These are phyloP conservation scores for Enteromius fasciolatus DNA, from an alignment of 2,797 vertebrate species.

Conservation along the genomic window DNA sequence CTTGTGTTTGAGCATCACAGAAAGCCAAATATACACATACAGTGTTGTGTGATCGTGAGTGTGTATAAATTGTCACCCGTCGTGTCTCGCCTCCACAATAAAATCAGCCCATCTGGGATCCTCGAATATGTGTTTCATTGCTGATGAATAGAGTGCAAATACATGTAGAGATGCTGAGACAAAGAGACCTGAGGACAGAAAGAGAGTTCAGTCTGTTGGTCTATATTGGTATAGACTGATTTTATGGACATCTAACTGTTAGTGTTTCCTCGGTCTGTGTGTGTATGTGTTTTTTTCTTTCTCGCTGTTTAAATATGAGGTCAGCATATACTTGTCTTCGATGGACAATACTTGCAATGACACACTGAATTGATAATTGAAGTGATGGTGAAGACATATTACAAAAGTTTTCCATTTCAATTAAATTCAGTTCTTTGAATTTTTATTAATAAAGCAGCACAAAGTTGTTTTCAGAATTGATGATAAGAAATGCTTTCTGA, in stretches of 20 bases:
- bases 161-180: constrained; percentile 35
- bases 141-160: constrained; percentile 50
- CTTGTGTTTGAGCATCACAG: constrained; percentile 25
- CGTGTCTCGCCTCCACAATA: constrained; percentile 58
- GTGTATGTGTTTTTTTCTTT: background rate
- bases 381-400: background rate
- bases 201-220: background rate
- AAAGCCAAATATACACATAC: constrained; percentile 34
- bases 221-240: background rate
- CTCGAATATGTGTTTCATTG: constrained; percentile 55
- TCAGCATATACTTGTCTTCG: background rate
- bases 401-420: background rate
- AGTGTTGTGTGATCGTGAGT: constrained; percentile 54
- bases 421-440: background rate
- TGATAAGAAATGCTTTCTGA: background rate
- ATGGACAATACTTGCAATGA: background rate
- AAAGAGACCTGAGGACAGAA: constrained; percentile 56
- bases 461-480: background rate
- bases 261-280: background rate
- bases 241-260: background rate
- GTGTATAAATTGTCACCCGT: constrained; percentile 40
- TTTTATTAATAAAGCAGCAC: background rate
- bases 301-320: background rate
- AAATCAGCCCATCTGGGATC: constrained; percentile 62
- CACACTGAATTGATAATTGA: background rate